Evolutionary conservation across 1,140 invertebrate genomes (phyloP).

Genomic region (Cyrtorhinus lividipennis): DNA sequence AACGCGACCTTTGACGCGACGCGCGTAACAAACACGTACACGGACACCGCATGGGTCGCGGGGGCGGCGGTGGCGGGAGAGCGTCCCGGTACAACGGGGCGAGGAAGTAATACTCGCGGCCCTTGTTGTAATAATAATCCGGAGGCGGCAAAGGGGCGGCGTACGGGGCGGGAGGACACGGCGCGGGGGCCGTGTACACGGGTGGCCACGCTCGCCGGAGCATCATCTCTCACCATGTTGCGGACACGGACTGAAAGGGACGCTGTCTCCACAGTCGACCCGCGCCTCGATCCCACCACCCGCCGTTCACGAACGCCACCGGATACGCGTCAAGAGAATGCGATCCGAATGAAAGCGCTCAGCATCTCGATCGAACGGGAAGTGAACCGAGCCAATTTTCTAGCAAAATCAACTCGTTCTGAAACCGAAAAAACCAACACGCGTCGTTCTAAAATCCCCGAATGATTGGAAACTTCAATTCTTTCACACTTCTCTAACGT

Average conservation of each 20-base stretch:
- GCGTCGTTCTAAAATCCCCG: too few species aligned
- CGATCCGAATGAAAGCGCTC: too few species aligned
- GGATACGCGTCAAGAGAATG: too few species aligned
- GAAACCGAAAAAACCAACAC: too few species aligned
- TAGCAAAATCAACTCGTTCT: too few species aligned
- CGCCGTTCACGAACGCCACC: constrained; percentile 13
- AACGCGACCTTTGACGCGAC: constrained; percentile 42
- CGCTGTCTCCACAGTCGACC: neutral
- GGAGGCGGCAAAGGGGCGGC: constrained; percentile 15
- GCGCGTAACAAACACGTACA: constrained; percentile 30
- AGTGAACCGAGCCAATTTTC: too few species aligned
- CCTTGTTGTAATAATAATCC: constrained; percentile 41
- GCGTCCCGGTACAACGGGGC: constrained; percentile 49
- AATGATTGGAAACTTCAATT: too few species aligned
- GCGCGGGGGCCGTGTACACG: constrained; percentile 22
- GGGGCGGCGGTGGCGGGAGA: constrained; percentile 39
- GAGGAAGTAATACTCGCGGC: constrained; percentile 51
- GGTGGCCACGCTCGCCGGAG: constrained; percentile 27
- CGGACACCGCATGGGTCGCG: constrained; percentile 24
- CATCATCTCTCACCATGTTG: constrained; percentile 15
- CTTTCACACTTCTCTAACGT: too few species aligned
- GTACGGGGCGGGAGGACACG: constrained; percentile 4
- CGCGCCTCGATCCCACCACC: constrained; percentile 29
- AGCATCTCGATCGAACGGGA: too few species aligned
- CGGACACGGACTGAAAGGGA: constrained; percentile 1